These are phyloP conservation scores for Pterostichus madidus DNA, from an alignment of 2,888 invertebrate genomes.

Conservation along the genomic window DNA sequence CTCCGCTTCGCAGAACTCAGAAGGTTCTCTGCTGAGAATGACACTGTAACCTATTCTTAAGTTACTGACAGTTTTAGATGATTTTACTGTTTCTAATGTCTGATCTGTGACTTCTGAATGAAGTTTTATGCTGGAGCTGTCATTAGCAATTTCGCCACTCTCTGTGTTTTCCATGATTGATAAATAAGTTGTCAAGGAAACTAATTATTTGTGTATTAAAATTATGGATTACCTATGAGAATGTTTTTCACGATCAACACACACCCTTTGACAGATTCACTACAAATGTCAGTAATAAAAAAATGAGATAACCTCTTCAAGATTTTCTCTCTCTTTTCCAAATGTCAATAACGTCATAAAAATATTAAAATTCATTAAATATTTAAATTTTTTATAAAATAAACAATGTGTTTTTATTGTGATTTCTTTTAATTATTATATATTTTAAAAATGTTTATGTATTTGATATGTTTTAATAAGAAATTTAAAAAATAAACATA, in stretches of 20 bases:
- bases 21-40: not conserved
- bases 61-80: too few relatives aligned
- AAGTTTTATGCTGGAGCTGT: too few relatives aligned
- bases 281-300: conserved; percentile 28
- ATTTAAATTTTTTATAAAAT: not conserved
- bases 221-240: conserved; percentile 1
- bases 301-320: conserved; percentile 23
- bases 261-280: conserved; percentile 25
- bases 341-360: conserved; percentile 22
- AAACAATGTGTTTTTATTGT: not conserved
- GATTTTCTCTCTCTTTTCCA: conserved; percentile 27
- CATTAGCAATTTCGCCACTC: too few relatives aligned
- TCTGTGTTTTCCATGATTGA: not conserved
- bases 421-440: not conserved
- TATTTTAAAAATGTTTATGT: not conserved
- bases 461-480: not conserved
- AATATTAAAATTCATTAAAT: conserved; percentile 22
- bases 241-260: not conserved
- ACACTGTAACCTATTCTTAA: not conserved
- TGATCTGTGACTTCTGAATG: too few relatives aligned
- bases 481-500: not conserved
- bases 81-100: too few relatives aligned
- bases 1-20: not conserved
- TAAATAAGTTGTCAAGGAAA: not conserved
- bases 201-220: not conserved